Conservation (phyloP, 2,113 vertebrate species). For the Bothrops jararaca region DNA sequence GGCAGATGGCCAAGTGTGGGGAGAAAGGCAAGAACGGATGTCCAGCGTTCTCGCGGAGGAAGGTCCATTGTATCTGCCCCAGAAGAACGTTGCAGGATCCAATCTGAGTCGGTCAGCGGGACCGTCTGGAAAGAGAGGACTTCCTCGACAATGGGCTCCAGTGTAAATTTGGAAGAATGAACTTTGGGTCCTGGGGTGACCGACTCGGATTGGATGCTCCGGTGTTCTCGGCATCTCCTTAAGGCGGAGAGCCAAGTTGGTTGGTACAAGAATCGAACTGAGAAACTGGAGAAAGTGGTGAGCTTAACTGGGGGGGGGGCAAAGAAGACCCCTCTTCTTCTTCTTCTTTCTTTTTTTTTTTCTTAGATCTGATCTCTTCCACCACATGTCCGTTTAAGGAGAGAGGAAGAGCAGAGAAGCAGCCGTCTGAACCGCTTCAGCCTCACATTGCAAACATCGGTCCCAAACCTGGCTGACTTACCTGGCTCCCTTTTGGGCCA, state of each 20-base stretch:
- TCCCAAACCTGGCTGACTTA: conserved; percentile 71
- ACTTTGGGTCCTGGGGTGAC: background rate
- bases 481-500: conserved; percentile 93
- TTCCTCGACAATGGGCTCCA: background rate
- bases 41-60: background rate
- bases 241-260: too few species aligned
- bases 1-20: background rate
- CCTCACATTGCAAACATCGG: background rate
- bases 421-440: background rate
- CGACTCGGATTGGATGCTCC: background rate
- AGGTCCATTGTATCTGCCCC: too few species aligned
- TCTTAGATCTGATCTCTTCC: background rate
- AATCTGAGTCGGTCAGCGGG: too few species aligned
- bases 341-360: background rate
- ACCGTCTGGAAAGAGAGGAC: background rate
- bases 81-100: too few species aligned
- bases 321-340: too few species aligned
- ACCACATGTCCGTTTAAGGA: background rate
- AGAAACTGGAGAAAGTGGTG: background rate
- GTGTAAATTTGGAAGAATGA: background rate
- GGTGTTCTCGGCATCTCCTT: background rate
- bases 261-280: background rate
- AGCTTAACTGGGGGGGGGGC: background rate
- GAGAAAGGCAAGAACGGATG: background rate
- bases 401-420: background rate